Conservation (phyloP, 1,140 invertebrate species). For the Panagrolaimus sp. region DNA sequence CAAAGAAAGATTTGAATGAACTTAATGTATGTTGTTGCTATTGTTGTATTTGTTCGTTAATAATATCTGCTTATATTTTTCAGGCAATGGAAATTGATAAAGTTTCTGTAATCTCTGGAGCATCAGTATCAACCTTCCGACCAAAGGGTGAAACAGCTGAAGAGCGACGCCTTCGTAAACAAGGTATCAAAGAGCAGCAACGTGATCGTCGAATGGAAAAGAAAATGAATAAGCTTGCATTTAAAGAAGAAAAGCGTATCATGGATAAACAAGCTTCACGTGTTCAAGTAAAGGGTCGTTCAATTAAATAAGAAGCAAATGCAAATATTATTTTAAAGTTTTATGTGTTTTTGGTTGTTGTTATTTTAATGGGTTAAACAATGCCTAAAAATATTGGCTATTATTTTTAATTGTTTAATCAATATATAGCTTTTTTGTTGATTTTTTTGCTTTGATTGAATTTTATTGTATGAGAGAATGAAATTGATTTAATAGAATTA, state of each 20-base stretch:
- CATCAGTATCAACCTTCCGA: constrained; percentile 60
- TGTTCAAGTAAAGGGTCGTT: constrained; percentile 10
- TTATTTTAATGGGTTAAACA: background rate
- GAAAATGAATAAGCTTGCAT: constrained; percentile 77
- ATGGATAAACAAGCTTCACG: constrained; percentile 21
- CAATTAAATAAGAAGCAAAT: constrained; percentile 18
- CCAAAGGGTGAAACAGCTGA: constrained; percentile 76
- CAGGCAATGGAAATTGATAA: constrained; percentile 34
- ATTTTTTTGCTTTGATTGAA: too few relatives aligned
- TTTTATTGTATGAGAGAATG: too few relatives aligned
- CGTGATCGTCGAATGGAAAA: constrained; percentile 74
- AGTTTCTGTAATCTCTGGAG: constrained; percentile 62
- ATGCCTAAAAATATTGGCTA: too few relatives aligned
- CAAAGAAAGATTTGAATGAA: constrained; percentile 49
- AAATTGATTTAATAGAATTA: too few relatives aligned
- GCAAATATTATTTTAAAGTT: too few relatives aligned
- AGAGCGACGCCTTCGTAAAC: constrained; percentile 67
- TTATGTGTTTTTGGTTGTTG: constrained; percentile 11
- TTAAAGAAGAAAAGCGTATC: constrained; percentile 78
- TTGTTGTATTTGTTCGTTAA: constrained; percentile 2
- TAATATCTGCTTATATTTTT: constrained; percentile 8
- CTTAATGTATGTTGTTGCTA: constrained; percentile 19
- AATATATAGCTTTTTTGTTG: too few relatives aligned
- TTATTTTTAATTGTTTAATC: too few relatives aligned
- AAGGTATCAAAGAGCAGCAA: constrained; percentile 41